Percentiles rank a stretch among this genome's conserved stretches.
Conservation (phyloP, 2,113 vertebrate genomes). For the Equus quagga region DNA sequence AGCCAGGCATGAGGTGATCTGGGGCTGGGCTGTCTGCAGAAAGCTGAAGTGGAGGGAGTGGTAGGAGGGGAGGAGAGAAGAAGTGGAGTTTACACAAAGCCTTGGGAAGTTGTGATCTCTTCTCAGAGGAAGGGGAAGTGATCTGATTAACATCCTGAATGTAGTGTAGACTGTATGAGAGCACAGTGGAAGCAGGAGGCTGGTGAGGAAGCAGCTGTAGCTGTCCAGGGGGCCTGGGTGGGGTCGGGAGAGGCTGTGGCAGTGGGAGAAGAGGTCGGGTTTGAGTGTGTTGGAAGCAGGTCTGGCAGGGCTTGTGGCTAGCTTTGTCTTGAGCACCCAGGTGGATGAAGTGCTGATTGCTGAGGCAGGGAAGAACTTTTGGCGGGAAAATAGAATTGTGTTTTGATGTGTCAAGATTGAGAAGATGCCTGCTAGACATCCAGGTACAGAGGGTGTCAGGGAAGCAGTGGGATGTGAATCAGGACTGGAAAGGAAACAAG, state of each 20-base stretch:
- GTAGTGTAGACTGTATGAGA: not conserved
- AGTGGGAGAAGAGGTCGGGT: not conserved
- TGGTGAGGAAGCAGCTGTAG: rapidly evolving
- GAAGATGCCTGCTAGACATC: not conserved
- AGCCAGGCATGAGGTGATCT: rapidly evolving
- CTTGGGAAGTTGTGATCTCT: not conserved
- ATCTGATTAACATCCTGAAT: not conserved
- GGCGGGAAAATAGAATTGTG: not conserved
- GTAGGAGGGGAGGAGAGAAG: too few species aligned
- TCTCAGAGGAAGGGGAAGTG: not conserved
- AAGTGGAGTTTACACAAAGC: not conserved
- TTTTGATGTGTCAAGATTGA: not conserved
- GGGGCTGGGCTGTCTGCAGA: not conserved
- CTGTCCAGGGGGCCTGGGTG: rapidly evolving
- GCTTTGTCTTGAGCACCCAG: not conserved
- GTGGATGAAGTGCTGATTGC: not conserved
- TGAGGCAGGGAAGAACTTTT: not conserved
- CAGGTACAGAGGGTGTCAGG: not conserved
- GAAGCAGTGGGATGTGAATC: not conserved
- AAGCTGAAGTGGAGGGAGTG: not conserved
- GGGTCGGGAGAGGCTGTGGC: not conserved
- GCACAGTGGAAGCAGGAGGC: not conserved
- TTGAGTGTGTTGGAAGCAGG: not conserved
- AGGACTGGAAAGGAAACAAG: not conserved
- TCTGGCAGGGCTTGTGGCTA: not conserved